phyloP scores from a whole-genome alignment of 92 coral and sea anemone genomes.

The Umimayanthus chanpuru region DNA sequence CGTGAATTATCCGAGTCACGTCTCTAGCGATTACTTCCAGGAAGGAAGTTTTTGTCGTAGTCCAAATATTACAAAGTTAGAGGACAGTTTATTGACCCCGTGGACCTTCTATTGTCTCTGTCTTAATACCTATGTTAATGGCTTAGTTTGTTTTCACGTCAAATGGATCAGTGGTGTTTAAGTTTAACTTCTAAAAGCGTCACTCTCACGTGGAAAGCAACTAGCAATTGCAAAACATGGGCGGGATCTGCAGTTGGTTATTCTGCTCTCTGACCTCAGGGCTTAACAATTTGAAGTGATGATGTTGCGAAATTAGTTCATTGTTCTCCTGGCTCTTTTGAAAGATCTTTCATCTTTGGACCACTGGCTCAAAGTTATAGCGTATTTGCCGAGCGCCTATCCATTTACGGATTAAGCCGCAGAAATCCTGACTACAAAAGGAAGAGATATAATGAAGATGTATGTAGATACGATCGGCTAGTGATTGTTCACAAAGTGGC shows the following conservation, averaged over 20 bases:
- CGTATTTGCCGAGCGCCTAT: neutral
- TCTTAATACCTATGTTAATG: slow-evolving; percentile 61
- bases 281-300: slow-evolving; percentile 11
- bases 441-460: neutral
- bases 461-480: neutral
- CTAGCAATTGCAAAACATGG: slow-evolving; percentile 30
- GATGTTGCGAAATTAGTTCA: slow-evolving; percentile 29
- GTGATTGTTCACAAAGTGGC: neutral
- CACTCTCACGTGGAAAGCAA: slow-evolving; percentile 13
- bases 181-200: neutral
- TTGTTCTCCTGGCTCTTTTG: neutral
- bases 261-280: slow-evolving; percentile 14
- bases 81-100: slow-evolving; percentile 55
- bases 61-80: slow-evolving; percentile 18
- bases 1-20: neutral
- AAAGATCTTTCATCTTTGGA: neutral
- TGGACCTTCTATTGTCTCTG: slow-evolving; percentile 52
- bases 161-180: slow-evolving; percentile 7
- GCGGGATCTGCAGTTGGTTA: slow-evolving; percentile 10
- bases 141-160: slow-evolving; percentile 39
- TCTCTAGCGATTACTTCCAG: neutral
- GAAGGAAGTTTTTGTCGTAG: slow-evolving; percentile 25
- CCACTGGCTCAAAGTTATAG: neutral
- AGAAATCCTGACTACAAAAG: slow-evolving; percentile 22
- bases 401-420: slow-evolving; percentile 16